These are phyloP conservation scores for Cerceris rybyensis DNA, from an alignment of 2,888 invertebrate species.

Conservation along the genomic window DNA sequence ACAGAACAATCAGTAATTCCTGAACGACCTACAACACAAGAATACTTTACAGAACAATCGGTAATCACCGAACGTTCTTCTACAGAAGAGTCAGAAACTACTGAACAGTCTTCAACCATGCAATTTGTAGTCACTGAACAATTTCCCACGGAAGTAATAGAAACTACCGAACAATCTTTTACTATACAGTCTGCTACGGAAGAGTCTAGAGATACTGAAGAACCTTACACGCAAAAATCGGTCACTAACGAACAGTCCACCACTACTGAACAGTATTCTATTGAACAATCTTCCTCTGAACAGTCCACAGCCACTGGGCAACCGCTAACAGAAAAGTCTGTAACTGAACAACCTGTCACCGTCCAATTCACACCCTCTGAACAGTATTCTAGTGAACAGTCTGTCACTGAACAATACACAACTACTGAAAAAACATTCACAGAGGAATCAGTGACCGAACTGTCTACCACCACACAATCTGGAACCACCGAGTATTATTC, in stretches of 20 bases:
- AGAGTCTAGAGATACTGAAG: background rate
- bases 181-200: slow-evolving; percentile 11
- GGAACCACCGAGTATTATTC: background rate
- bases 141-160: background rate
- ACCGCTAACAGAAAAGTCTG: background rate
- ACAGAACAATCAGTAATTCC: slow-evolving; percentile 8
- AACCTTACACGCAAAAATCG: too few relatives aligned
- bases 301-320: background rate
- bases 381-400: background rate
- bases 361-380: slow-evolving; percentile 5
- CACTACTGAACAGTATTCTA: slow-evolving; percentile 2
- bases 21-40: too few relatives aligned
- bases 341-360: background rate
- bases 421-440: slow-evolving; percentile 1
- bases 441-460: slow-evolving; percentile 4
- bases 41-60: slow-evolving; percentile 1
- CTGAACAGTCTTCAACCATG: background rate
- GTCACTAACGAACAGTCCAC: background rate
- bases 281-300: background rate
- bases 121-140: slow-evolving; percentile 9
- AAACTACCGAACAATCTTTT: slow-evolving; percentile 6
- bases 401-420: background rate
- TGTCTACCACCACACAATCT: too few relatives aligned
- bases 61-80: background rate
- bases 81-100: background rate